Evolutionary conservation across 2,797 vertebrate species (phyloP).

Genomic region (Rachycentron canadum): DNA sequence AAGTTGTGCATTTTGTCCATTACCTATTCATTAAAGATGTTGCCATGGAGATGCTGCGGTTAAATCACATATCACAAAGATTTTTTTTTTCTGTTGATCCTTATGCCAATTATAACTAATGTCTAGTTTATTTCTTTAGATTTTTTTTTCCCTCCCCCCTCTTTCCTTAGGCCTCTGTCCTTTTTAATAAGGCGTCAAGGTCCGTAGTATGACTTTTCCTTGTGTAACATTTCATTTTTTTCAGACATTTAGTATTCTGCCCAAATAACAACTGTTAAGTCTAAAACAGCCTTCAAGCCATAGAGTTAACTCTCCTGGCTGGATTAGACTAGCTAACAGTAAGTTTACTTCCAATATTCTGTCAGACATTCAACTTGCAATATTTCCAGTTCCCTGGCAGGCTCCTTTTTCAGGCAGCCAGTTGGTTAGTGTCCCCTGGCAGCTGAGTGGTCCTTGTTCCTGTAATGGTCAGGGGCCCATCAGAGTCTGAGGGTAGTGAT

Average conservation of each 20-base stretch:
- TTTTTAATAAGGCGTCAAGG: conserved; percentile 40
- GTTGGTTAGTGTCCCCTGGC: conserved; percentile 63
- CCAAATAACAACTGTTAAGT: conserved; percentile 42
- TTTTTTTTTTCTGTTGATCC: conserved; percentile 55
- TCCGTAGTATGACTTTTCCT: conserved; percentile 21
- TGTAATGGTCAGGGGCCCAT: conserved; percentile 72
- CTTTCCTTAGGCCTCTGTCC: not conserved
- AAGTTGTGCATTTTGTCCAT: conserved; percentile 89
- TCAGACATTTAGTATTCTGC: conserved; percentile 32
- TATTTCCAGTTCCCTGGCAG: conserved; percentile 51
- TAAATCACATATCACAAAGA: conserved; percentile 83
- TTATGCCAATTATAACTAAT: conserved; percentile 65
- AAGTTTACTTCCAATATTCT: conserved; percentile 55
- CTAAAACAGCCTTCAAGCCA: conserved; percentile 13
- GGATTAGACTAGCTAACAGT: conserved; percentile 37
- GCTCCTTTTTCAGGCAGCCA: conserved; percentile 32
- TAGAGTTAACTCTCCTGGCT: conserved; percentile 20
- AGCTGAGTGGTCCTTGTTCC: conserved; percentile 66
- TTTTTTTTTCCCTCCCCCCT: too few relatives aligned
- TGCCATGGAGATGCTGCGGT: conserved; percentile 90
- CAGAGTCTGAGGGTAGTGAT: conserved; percentile 71
- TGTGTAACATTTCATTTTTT: conserved; percentile 29
- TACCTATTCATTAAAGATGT: conserved; percentile 92
- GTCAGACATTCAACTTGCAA: conserved; percentile 57
- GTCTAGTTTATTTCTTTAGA: conserved; percentile 31